phyloP scores from a whole-genome alignment of 2,113 vertebrate genomes.

The Octodon degus region DNA sequence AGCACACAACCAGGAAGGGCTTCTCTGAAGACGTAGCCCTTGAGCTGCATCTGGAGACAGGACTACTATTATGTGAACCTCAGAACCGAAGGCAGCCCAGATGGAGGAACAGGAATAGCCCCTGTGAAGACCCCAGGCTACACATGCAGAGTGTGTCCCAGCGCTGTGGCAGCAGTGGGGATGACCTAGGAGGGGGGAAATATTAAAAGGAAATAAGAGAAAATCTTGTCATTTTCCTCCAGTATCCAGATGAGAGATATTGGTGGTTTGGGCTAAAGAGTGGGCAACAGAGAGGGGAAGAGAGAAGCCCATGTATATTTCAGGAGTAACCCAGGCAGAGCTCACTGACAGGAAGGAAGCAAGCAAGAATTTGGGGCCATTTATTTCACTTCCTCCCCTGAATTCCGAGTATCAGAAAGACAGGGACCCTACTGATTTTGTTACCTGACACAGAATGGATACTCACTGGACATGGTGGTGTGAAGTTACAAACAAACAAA shows the following conservation, averaged over 20 bases:
- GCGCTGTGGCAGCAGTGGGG: neutral
- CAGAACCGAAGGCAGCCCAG: neutral
- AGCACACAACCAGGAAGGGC: neutral
- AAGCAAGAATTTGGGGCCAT: neutral
- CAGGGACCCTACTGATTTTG: neutral
- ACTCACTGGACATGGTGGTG: neutral
- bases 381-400: conserved; percentile 19
- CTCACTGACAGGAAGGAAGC: neutral
- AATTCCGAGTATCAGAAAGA: neutral
- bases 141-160: neutral
- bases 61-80: neutral
- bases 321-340: neutral
- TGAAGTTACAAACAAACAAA: neutral
- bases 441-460: neutral
- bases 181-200: neutral
- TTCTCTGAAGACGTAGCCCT: neutral
- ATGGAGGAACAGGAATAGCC: neutral
- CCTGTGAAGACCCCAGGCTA: neutral
- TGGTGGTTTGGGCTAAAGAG: neutral
- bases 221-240: neutral
- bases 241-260: neutral
- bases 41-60: neutral
- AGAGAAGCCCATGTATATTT: neutral
- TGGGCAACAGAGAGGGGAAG: neutral
- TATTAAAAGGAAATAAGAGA: too few relatives aligned